Evolutionary conservation across 2,113 vertebrate species (phyloP).

Genomic region (Sphaerodactylus townsendi): DNA sequence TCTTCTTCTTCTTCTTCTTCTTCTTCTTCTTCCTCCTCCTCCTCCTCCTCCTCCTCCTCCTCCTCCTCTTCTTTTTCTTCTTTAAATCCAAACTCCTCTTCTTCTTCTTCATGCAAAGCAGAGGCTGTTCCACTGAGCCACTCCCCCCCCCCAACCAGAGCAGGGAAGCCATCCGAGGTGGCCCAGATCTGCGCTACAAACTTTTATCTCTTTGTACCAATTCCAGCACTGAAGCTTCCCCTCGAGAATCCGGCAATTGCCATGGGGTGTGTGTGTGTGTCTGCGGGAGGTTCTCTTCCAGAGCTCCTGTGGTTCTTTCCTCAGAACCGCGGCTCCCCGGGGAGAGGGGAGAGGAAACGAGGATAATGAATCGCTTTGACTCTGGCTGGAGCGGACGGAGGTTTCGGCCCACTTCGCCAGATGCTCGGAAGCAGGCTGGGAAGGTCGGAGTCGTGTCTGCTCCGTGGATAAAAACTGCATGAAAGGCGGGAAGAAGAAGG

Average conservation of each 20-base stretch:
- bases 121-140: no score
- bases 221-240: background rate
- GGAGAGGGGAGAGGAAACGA: background rate
- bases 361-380: background rate
- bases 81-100: no score
- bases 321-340: background rate
- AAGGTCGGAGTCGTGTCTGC: background rate
- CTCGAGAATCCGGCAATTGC: no score
- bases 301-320: background rate
- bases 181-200: no score
- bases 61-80: no score
- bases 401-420: background rate
- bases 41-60: no score
- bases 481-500: background rate
- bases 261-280: background rate
- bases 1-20: no score
- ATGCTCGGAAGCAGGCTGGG: background rate
- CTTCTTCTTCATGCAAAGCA: no score
- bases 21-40: no score
- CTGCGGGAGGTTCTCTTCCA: background rate
- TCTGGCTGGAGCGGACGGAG: no score
- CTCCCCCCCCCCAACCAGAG: no score
- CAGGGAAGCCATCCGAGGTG: no score
- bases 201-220: background rate
- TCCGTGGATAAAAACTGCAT: background rate